Base-by-base conservation (phyloP, 1,140 invertebrate species). In the Forficula auricularia region DNA sequence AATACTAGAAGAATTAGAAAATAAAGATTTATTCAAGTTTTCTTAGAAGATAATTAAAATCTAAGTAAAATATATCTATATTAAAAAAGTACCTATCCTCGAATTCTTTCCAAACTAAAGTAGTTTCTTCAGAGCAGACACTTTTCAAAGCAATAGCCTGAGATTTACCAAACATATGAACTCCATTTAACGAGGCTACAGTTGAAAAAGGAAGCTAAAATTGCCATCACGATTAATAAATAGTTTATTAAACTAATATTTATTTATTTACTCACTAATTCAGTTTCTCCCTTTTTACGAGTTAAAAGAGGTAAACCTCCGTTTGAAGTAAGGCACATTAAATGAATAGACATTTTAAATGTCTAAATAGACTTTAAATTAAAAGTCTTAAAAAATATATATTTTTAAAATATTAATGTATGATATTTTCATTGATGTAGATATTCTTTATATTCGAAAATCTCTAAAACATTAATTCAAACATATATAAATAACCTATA, bases 101-200 rank as follows among this genome's bases (percentile, higher is more conserved):
- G 60, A 73, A 83, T 54, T 79, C 79, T 52, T 75, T 77, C 82
- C 82, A 87, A 33, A 74, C 65, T 41, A 85, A 60, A 19, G 70
- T 72, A 48, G 77, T 72, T 52, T 82, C 75, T 38, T 76, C 67
- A 34, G 76, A 75, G 37, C 70, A 57, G 0, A 79, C 78, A 16
- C 68, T 69, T 27, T 76, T 54, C 4, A 87, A 55, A 49, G 71
- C 63, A 31, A 80, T 66, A 31, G 72, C 69, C 42, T 81, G 73
- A 2, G 74, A 75, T 54, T 77, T 79, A 1, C 79, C 70, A 63
- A 82, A 86, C 71, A 86, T 79, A 48, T 84, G 79, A n/a, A 85
- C 73, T 4, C 80, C 81, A 66, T 84, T 84, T 15, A 86, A 53
- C 2, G 79, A 80, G n/a, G 79, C 82, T 44, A 82, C 71, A 38